These are phyloP conservation scores for Hepsetus odoe DNA, from an alignment of 2,113 vertebrate species.

Conservation along the genomic window DNA sequence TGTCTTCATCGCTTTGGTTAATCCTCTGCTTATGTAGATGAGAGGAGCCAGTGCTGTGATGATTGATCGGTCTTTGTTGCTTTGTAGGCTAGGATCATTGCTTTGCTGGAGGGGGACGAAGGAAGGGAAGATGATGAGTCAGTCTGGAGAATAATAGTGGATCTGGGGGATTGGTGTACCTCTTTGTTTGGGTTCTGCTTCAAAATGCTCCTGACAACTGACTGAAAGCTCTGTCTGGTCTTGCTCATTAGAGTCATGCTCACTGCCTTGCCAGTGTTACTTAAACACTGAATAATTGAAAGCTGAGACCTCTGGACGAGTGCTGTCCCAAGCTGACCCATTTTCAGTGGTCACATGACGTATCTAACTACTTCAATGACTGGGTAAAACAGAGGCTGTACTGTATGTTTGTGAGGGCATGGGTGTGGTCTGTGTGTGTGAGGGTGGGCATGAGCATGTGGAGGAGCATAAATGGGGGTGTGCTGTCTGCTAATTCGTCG, in stretches of 20 bases:
- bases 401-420: conserved; percentile 32
- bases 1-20: neutral
- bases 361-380: conserved; percentile 27
- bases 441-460: conserved; percentile 1
- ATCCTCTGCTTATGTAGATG: conserved; percentile 3
- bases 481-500: neutral
- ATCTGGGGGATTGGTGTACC: neutral
- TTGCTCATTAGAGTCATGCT: conserved; percentile 10
- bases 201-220: conserved; percentile 11
- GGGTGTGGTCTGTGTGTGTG: conserved; percentile 31
- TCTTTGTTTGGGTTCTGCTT: conserved; percentile 30
- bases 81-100: neutral
- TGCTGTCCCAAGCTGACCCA: conserved; percentile 53
- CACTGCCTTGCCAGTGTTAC: neutral
- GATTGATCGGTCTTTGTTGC: conserved; percentile 2
- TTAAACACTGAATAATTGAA: conserved; percentile 51
- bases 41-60: neutral
- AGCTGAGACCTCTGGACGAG: conserved; percentile 35
- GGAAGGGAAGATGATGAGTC: neutral
- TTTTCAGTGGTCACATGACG: conserved; percentile 50
- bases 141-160: conserved; percentile 16
- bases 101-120: neutral
- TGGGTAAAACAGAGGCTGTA: conserved; percentile 39
- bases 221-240: conserved; percentile 24
- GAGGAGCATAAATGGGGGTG: too few species aligned